Percentiles rank a stretch among this genome's conserved stretches.
phyloP scores from a whole-genome alignment of 2,113 vertebrate genomes.

The Platysternon megacephalum region DNA sequence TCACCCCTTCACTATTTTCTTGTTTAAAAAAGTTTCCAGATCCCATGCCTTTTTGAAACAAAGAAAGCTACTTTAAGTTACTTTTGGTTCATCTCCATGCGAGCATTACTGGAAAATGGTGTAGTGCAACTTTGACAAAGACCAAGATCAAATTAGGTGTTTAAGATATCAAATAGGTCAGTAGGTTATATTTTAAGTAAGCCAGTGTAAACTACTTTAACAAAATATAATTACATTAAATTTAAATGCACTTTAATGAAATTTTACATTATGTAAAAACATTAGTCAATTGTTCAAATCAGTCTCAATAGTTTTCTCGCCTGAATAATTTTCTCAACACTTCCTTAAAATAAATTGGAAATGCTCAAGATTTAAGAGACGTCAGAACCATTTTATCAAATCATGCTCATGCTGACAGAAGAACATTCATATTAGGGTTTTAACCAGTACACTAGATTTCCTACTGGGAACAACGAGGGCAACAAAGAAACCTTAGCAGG shows the following conservation, averaged over 20 bases:
- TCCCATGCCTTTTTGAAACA: background rate
- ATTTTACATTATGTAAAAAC: background rate
- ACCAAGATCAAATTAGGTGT: background rate
- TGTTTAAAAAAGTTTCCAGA: background rate
- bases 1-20: background rate
- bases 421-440: background rate
- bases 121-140: background rate
- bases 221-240: background rate
- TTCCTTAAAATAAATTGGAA: background rate
- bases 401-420: background rate
- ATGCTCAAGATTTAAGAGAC: background rate
- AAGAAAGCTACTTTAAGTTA: background rate
- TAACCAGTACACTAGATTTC: background rate
- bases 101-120: background rate
- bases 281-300: background rate
- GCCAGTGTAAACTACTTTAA: background rate
- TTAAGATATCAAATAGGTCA: background rate
- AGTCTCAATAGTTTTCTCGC: background rate
- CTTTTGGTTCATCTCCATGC: background rate
- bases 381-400: background rate
- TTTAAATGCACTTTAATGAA: background rate
- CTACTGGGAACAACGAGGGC: background rate
- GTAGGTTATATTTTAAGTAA: background rate
- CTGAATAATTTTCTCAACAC: background rate
- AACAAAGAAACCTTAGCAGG: conserved; percentile 10